Conservation (phyloP, 2,113 vertebrate genomes). For the Setophaga petechia region DNA sequence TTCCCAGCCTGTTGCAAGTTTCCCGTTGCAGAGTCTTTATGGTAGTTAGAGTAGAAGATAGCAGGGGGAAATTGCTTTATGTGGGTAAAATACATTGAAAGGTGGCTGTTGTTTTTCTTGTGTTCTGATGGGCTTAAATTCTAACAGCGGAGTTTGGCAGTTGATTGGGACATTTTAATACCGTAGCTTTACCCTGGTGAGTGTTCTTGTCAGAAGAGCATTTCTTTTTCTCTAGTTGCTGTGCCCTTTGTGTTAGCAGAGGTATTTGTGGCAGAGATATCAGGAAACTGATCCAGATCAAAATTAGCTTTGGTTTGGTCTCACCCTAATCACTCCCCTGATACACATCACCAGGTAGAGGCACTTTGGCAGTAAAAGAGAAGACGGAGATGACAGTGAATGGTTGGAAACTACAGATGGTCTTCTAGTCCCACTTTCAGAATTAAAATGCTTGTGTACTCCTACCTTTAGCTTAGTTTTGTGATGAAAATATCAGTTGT, state of each 20-base stretch:
- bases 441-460: not conserved
- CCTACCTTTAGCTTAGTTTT: not conserved
- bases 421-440: not conserved
- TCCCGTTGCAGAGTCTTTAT: not conserved
- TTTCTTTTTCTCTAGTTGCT: not conserved
- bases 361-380: not conserved
- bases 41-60: not conserved
- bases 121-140: not conserved
- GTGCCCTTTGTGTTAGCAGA: not conserved
- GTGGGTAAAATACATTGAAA: not conserved
- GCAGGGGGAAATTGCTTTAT: not conserved
- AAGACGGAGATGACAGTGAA: not conserved
- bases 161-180: not conserved
- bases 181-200: too few relatives aligned
- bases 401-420: not conserved
- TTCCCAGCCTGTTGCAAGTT: not conserved
- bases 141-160: not conserved
- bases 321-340: not conserved
- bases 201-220: not conserved
- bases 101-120: not conserved
- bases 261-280: not conserved
- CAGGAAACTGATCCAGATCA: not conserved
- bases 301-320: not conserved
- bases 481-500: rapidly evolving
- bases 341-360: not conserved